Base-by-base conservation (phyloP, 2,888 invertebrate genomes). In the Cryptocephalus moraei region DNA sequence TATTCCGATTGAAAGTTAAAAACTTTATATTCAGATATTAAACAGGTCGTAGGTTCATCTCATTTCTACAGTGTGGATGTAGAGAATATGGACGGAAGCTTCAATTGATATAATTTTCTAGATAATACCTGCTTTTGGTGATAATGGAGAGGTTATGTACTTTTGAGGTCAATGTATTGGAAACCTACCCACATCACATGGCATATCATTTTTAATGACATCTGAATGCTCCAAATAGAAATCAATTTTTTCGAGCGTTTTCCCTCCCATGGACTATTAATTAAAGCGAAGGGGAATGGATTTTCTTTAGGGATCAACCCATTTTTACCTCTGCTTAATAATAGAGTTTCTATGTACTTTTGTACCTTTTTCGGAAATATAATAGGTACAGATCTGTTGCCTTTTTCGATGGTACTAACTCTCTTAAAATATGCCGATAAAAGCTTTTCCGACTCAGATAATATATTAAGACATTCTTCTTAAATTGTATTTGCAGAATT, bases 261-360 rank as follows among this genome's bases (percentile, higher is more conserved):
- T 56, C 39, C 57, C 54, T 49, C 54, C 45, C 44, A 51, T 22
- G 22, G 22, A 22, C 22, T 22, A 22, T 22, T 22, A 39, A 45
- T 46, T 45, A 52, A 50, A 22, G 55, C 57, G 47, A 59, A 59
- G 33, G 58, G 39, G 45, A 51, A 59, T 33, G 52, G 49, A 48
- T 59, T 58, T 39, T 51, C 50, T 36, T 48, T 36, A 39, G 55
- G 57, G 11, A 56, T 40, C 10, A 56, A 39, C 6, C 43, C 36
- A 36, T 38, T 55, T 41, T 45, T 49, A 31, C 44, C 36, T 53
- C 57, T 51, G 41, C 36, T 32, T 22, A 33, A 33, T 39, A 51
- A 12, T 11, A 46, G 13, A 33, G 41, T 4, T 41, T 52, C 33
- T 32, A 47, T 39, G 12, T 38, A 47, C 11, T 10, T 44, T 22